Evolutionary conservation across 2,797 vertebrate species (phyloP).

Genomic region (Pangasius djambal): DNA sequence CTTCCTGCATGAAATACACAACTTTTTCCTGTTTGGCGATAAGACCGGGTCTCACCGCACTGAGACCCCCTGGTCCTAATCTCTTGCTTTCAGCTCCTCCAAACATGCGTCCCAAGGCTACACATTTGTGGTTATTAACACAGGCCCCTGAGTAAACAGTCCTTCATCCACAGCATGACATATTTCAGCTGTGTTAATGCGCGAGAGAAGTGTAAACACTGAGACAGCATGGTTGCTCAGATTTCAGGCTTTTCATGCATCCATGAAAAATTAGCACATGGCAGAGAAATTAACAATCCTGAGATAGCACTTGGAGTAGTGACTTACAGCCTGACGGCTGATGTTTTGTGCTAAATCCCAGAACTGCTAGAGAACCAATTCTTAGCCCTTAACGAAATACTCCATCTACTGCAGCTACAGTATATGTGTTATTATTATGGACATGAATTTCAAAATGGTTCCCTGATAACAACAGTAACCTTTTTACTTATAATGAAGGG

Average conservation of each 20-base stretch:
- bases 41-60: slow-evolving; percentile 29
- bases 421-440: background rate
- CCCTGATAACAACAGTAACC: background rate
- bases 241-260: slow-evolving; percentile 6
- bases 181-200: slow-evolving; percentile 46
- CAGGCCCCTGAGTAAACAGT: slow-evolving; percentile 49
- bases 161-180: slow-evolving; percentile 30
- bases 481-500: background rate
- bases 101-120: slow-evolving; percentile 38
- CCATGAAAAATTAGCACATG: slow-evolving; percentile 27
- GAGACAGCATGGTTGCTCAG: slow-evolving; percentile 19
- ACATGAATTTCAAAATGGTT: background rate
- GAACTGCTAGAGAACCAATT: background rate
- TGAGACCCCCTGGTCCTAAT: slow-evolving; percentile 6
- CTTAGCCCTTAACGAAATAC: background rate
- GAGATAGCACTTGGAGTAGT: no score
- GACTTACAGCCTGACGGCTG: background rate
- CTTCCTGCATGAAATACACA: slow-evolving; percentile 47
- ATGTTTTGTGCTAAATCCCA: background rate
- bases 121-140: slow-evolving; percentile 42
- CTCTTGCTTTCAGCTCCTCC: slow-evolving; percentile 32
- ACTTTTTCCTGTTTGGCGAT: slow-evolving; percentile 52
- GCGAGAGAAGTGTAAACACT: background rate
- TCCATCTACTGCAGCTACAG: background rate
- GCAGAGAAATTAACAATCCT: background rate